Evolutionary conservation across 2,888 invertebrate genomes (phyloP), one percentile per base, ranked within the genome.

Genomic region (Agrypnus murinus): DNA sequence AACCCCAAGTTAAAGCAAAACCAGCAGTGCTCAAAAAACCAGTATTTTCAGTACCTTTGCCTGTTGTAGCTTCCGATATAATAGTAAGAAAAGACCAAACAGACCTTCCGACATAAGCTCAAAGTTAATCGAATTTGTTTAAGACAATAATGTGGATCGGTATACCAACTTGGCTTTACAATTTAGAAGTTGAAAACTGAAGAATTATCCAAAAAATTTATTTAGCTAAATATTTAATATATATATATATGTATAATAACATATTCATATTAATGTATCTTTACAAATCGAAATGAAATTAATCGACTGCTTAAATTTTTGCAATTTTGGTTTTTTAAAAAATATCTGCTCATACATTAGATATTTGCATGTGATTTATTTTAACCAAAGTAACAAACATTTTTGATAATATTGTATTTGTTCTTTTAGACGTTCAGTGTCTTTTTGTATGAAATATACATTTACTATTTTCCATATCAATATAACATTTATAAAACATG

Each of bases 21-120:
- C 95, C 95, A 12, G 91, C 92, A 78, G 91, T 95, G 78, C 89
- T 95, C 86, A 90, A 91, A 77, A 93, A 90, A 83, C 91, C 92
- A 43, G 87, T 87, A 36, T 84, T 90, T 74, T 87, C 89, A 31
- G 81, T 84, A 70, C 85, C 87, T 73, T 81, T 87, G 10, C 82
- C 86, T 72, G 85, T 86, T 3, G 86, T 66, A 25, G 15, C 72
- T 14, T 34, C 73, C 34, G 68, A 70, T 12, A 31, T 74, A n/a
- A 58, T 71, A 57, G n/a, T 38, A 66, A 48, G 65, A 25, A 73
- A 74, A 57, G 75, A 77, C 57, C 72, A 69, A 45, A 50, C 65
- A 40, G 73, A 74, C 65, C 69, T 75, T 69, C 65, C 77, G 17
- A 70, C 71, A 43, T 68, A 72, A 63, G 58, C 32, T 38, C 53